Percentiles rank a stretch among this genome's conserved stretches.
These are phyloP conservation scores for Caenorhabditis tropicalis DNA, from an alignment of 1,140 invertebrate genomes.

Conservation along the genomic window DNA sequence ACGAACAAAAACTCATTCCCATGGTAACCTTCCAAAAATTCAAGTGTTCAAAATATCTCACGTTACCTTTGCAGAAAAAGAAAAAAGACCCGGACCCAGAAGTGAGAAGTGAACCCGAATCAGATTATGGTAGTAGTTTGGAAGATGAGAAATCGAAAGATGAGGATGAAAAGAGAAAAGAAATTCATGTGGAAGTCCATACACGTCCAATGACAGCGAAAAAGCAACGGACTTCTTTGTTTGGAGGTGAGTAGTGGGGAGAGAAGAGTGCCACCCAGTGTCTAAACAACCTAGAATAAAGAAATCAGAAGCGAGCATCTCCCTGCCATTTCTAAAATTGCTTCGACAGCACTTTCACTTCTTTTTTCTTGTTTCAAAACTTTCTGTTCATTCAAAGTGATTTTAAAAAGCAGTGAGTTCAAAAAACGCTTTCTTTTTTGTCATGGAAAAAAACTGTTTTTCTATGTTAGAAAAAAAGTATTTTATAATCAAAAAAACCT, in stretches of 20 bases:
- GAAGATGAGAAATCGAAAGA: constrained; percentile 12
- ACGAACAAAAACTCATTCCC: neutral
- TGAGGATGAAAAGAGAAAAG: neutral
- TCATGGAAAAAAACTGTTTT: no score
- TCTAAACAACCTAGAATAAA: constrained; percentile 44
- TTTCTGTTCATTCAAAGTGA: neutral
- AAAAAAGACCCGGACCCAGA: neutral
- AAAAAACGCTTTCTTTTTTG: no score
- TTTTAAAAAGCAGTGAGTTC: no score
- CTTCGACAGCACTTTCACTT: neutral
- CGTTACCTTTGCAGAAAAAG: neutral
- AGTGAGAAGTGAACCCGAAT: constrained; percentile 5
- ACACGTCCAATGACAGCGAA: constrained; percentile 18
- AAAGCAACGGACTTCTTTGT: constrained; percentile 38
- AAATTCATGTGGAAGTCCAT: constrained; percentile 5
- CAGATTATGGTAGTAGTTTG: constrained; percentile 12
- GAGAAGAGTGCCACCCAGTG: constrained; percentile 26
- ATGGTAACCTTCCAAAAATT: neutral
- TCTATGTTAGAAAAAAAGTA: neutral
- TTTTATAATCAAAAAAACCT: neutral
- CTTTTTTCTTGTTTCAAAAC: neutral
- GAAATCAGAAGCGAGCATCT: constrained; percentile 36
- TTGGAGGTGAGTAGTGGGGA: constrained; percentile 35
- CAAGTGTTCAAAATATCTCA: neutral
- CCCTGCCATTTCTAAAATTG: constrained; percentile 35